Evolutionary conservation across 2,113 vertebrate species (phyloP).

Genomic region (Myocastor coypus): DNA sequence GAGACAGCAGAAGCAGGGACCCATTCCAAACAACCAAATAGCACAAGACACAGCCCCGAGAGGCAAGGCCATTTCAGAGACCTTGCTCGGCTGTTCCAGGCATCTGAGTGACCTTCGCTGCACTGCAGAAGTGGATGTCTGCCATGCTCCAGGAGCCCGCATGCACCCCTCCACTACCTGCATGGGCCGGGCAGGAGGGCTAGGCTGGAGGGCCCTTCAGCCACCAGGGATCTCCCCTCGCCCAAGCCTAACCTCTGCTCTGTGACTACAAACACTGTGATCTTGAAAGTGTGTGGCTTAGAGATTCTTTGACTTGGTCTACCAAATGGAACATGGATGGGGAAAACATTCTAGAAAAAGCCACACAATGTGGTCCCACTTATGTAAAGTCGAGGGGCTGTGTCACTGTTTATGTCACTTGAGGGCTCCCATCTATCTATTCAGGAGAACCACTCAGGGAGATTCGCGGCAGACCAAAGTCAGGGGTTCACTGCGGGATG

Average conservation of each 20-base stretch:
- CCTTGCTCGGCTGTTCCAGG: not conserved
- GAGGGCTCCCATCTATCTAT: fast-evolving
- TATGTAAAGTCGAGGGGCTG: not conserved
- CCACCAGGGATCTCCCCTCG: too few relatives aligned
- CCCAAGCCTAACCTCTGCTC: not conserved
- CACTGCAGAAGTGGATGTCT: not conserved
- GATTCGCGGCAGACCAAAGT: fast-evolving
- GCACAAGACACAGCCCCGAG: not conserved
- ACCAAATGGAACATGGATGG: fast-evolving
- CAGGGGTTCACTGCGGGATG: not conserved
- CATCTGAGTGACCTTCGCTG: fast-evolving
- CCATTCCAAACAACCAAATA: not conserved
- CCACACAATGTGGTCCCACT: not conserved
- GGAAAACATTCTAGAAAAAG: not conserved
- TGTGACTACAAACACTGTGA: not conserved
- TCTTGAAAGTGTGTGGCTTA: not conserved
- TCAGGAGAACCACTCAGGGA: not conserved
- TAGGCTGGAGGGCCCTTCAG: not conserved
- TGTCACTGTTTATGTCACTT: not conserved
- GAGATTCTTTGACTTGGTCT: not conserved
- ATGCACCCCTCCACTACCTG: not conserved
- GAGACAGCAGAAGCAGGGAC: not conserved
- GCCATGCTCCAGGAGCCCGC: not conserved
- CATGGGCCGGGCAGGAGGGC: fast-evolving
- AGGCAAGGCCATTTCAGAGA: not conserved